Evolutionary conservation across 2,888 invertebrate species (phyloP), one percentile per base, ranked within the genome.

Genomic region (Latrodectus hesperus): DNA sequence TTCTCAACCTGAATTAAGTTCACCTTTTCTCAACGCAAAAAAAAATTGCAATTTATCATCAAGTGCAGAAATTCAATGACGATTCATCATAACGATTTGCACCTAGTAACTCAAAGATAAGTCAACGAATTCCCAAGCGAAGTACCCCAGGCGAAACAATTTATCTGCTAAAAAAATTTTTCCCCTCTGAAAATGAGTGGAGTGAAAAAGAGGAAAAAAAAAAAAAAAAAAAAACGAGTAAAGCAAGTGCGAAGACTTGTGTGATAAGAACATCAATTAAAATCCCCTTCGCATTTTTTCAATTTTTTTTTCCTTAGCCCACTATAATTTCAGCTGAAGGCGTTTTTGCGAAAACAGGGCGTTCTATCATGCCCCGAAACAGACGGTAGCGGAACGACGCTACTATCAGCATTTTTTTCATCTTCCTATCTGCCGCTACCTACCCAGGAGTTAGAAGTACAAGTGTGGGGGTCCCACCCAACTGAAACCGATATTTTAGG

Each of bases 361-460:
- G 60, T 60, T 16, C 60, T 60, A 16, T 60, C 14, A 60, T 12
- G 12, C 60, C 14, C 38, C 6, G 38, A 38, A 38, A 38, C n/a
- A 60, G 60, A 60, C 60, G n/a, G 60, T 60, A 60, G 60, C 60
- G 60, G 12, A 60, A 60, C 60, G 60, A 60, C 6, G 14, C 60
- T 60, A n/a, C 60, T 60, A 60, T 60, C 60, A 16, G 60, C 60
- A 6, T 60, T 60, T 60, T 60, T 12, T 16, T 16, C 12, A 5
- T 12, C 12, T 60, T 16, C 60, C 60, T 60, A 60, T n/a, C 60
- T 6, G 6, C 60, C 12, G 60, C 60, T 60, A 60, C 60, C 60
- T 60, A 60, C 60, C 60, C 60, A 60, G 60, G 60, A 60, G 60
- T 60, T 60, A 16, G 60, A 11, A 60, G 60, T 60, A n/a, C 60